Conservation (phyloP, 92 coral and sea anemone species). For the Hydrozoanthus gracilis region DNA sequence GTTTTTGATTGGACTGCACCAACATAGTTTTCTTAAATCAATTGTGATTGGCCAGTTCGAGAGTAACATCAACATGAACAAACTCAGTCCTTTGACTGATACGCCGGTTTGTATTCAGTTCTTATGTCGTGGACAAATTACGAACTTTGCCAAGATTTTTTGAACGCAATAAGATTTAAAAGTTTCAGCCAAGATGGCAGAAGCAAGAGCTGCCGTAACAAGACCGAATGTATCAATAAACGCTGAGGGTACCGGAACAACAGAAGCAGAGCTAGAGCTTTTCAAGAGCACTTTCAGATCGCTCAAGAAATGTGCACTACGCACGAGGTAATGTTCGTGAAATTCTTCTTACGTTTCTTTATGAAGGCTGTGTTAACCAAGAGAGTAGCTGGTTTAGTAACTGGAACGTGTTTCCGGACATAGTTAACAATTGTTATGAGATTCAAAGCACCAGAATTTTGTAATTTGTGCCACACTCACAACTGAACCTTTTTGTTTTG, state of each 20-base stretch:
- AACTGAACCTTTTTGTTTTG: no score
- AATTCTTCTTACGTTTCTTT: neutral
- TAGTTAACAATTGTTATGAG: no score
- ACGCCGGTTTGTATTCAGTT: constrained; percentile 22
- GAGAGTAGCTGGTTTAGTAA: no score
- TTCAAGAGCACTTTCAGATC: constrained; percentile 87
- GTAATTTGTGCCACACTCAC: no score
- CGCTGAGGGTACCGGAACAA: constrained; percentile 92
- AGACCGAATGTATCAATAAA: constrained; percentile 88
- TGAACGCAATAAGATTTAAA: neutral
- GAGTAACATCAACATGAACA: constrained; percentile 2
- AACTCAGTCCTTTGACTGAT: neutral
- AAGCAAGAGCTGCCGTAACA: constrained; percentile 98
- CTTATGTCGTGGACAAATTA: neutral
- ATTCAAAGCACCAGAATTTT: no score
- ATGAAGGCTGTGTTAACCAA: neutral
- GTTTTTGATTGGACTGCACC: neutral
- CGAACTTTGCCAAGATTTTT: neutral
- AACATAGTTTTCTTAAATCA: neutral
- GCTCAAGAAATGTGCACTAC: constrained; percentile 89
- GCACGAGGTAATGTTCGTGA: constrained; percentile 80
- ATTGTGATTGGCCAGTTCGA: constrained; percentile 6
- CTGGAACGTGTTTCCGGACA: no score
- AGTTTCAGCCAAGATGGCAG: constrained; percentile 75
- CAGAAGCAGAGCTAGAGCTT: constrained; percentile 96